Base-by-base conservation (phyloP, 1,140 invertebrate genomes). In the Pogonognathellus flavescens region DNA sequence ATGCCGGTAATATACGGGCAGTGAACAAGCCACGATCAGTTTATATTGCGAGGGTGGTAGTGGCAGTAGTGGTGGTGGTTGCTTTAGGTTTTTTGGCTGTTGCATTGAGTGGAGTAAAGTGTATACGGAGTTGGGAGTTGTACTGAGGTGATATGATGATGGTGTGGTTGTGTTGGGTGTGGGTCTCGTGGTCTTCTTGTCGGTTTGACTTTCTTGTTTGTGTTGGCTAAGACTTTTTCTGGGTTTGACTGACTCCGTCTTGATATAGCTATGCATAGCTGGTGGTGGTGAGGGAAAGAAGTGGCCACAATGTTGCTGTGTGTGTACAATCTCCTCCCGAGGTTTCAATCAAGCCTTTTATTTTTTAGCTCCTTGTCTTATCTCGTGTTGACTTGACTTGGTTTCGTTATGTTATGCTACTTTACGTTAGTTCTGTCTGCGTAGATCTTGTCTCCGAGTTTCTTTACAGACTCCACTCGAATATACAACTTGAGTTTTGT, bases 261-360 rank as follows among this genome's bases (percentile, higher is more conserved):
- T 41, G 1, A 41, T 41, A 41, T 41, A 41, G 6, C 31, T 6
- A 41, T 6, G n/a, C 6, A 41, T 41, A 41, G 31, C 31, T 41
- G 6, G 2, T 2, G 53, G 53, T 20, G 10, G 13, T 14, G 5
- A 76, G 41, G 31, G 70, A 50, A 50, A 76, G 70, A 76, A 76
- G 70, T 76, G 70, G 70, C 70, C 70, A 31, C 10, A 7, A 31
- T 50, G 70, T 14, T 76, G 7, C 10, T 13, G 53, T 57, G 11
- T 57, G 53, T 57, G 53, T 57, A 57, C 31, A 6, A 41, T 70
- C 70, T 76, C 70, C 70, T 76, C 41, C 49, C 70, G 70, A 49
- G 70, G 70, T 76, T 76, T 76, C 70, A 76, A 76, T 76, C 70
- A 76, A 76, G 41, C 49, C 70, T 72, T 72, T 31, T 66, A n/a